Evolutionary conservation across 1,140 invertebrate species (phyloP), one percentile per base, ranked within the genome.

Genomic region (Bombus haemorrhoidalis): DNA sequence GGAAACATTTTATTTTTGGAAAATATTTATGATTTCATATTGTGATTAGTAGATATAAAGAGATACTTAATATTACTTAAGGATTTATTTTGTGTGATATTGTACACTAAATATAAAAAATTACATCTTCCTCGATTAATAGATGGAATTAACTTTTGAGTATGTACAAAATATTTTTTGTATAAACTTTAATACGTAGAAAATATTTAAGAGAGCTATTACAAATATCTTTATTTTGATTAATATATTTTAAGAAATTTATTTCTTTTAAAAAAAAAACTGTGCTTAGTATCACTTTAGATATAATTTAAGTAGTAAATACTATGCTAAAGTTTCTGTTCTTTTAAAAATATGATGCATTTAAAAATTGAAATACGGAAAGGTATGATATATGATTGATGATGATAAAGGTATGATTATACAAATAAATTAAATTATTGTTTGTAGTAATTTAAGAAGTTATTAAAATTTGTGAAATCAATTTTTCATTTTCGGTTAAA

Each of bases 401-500:
- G 43, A 47, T 47, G 15, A 15, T 47, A 8, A 75, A 53, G 3
- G 1, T 39, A 47, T 43, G 22, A 3, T 37, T 43, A 28, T n/a
- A 22, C 28, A 71, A 79, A 22, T 28, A 86, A 86, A 28, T 74
- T 39, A 73, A 57, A 64, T 34, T 22, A 18, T 39, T 22, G 8
- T 57, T 39, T 68, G 15, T 53, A 53, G 15, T 37, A 76, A 22
- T 62, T 77, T 25, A 22, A 81, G 32, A 39, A 37, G 34, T 37
- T 71, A 69, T 9, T 3, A 3, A 47, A 68, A 83, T 75, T 66
- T 22, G 22, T 10, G 18, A 74, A 28, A 43, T 39, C 3, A 39
- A 39, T 34, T 13, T 57, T 57, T 73, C 6, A 39, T 13, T 62
- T 74, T 43, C 25, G n/a, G 15, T 64, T 32, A 64, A 59, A 34